phyloP scores from a whole-genome alignment of 2,797 vertebrate species.

The Enteromius trimaculatus region DNA sequence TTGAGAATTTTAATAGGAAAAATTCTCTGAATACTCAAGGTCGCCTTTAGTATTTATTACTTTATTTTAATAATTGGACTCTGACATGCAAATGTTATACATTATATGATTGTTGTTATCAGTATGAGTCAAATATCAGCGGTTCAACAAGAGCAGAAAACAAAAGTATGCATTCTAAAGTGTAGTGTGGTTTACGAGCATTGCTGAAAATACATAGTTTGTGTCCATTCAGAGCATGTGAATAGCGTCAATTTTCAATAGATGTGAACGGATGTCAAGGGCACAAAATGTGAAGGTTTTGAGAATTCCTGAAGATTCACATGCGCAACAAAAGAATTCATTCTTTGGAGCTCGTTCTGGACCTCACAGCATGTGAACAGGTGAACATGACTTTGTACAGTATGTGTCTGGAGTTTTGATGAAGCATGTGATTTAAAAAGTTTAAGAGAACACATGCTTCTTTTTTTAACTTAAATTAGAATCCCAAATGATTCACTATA shows the following conservation, averaged over 20 bases:
- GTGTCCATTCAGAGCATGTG: neutral
- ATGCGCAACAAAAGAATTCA: neutral
- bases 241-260: neutral
- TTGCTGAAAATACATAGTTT: neutral
- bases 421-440: no score
- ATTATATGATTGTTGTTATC: no score
- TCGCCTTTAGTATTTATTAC: no score
- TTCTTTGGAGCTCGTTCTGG: neutral
- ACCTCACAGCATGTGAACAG: neutral
- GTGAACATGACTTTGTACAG: neutral
- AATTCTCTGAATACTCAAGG: neutral
- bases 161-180: neutral
- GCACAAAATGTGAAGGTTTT: neutral
- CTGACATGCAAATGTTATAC: no score
- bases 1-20: neutral
- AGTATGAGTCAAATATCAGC: neutral
- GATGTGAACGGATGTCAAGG: neutral
- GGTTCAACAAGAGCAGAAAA: neutral
- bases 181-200: neutral
- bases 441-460: no score
- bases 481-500: no score
- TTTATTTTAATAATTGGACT: no score
- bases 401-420: conserved; percentile 3
- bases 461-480: no score
- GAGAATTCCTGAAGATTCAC: neutral